Evolutionary conservation across 2,888 invertebrate genomes (phyloP).

Genomic region (Tuta absoluta): DNA sequence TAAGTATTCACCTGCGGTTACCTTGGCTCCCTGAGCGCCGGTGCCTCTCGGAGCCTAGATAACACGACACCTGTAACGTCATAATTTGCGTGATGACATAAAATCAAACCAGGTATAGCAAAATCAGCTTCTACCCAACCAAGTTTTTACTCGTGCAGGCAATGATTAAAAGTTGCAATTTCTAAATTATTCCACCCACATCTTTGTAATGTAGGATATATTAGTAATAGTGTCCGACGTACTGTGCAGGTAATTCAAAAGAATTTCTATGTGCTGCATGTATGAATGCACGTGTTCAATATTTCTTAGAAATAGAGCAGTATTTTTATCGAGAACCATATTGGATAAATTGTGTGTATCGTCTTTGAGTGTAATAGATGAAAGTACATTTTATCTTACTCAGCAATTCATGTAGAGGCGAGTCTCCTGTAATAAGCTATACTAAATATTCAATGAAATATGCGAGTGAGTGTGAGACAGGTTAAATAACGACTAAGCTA

Average conservation of each 20-base stretch:
- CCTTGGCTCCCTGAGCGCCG: too few relatives aligned
- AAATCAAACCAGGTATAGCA: too few relatives aligned
- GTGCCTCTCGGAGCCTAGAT: too few relatives aligned
- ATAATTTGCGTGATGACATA: too few relatives aligned
- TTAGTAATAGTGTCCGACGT: neutral
- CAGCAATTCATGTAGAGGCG: neutral
- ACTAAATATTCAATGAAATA: neutral
- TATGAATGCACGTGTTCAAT: neutral
- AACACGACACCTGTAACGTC: too few relatives aligned
- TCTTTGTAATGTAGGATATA: neutral
- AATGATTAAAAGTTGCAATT: too few relatives aligned
- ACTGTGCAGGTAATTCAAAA: slow-evolving; percentile 2
- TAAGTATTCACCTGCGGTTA: too few relatives aligned
- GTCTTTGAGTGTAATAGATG: neutral
- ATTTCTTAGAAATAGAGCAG: neutral
- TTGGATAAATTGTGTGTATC: neutral
- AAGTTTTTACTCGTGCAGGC: too few relatives aligned
- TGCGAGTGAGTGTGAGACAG: neutral
- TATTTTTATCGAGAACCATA: neutral
- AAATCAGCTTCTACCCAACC: too few relatives aligned
- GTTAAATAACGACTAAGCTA: neutral
- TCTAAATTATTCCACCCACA: too few relatives aligned
- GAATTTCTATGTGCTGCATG: neutral
- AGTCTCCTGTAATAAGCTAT: neutral
- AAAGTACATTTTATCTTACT: neutral